Base-by-base conservation (phyloP, 2,797 vertebrate genomes). In the Dendrocincla fuliginosa region DNA sequence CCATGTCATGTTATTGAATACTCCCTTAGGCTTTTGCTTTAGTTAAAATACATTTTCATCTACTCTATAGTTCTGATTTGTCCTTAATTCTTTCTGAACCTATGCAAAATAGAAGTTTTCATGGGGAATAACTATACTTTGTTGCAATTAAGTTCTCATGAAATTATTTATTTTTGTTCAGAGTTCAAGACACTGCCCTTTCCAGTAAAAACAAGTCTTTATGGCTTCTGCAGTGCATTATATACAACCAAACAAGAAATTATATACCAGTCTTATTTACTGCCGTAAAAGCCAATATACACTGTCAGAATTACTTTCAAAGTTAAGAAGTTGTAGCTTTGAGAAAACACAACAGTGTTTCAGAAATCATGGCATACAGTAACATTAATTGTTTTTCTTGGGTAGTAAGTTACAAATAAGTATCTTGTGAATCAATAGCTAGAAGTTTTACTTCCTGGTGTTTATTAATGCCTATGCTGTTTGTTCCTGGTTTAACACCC, bases 351-450 rank as follows among this genome's bases (percentile, higher is more conserved):
- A 60, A 14, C 69, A 52, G 35, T 67, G 7, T 75, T 79, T 89
- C 53, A 79, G 60, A 75, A 87, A 59, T 73, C 44, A 27, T 18
- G 11, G 42, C 6, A 5, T 52, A 57, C 14, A 65, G 61, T 64
- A 69, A 22, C 30, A 70, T 25, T 67, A n/a, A 47, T 42, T 90
- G 33, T 87, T 94, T 95, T 89, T 80, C 73, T 88, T 93, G 70
- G 37, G 32, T 35, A 27, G 14, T 22, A 63, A 61, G 18, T 35
- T 82, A 35, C 30, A 83, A 77, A 37, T 71, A 78, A 87, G 65
- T 73, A 92, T 39, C 56, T 82, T 60, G 24, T 88, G 61, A 94
- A 87, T 95, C 80, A 89, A 27, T 49, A 63, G 20, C 24, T 87
- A 52, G 28, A 89, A 93, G 44, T 50, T 92, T 74, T 68, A 56